Percentiles rank a stretch among this genome's conserved stretches.
phyloP scores from a whole-genome alignment of 2,113 vertebrate genomes.

The Sprattus sprattus region DNA sequence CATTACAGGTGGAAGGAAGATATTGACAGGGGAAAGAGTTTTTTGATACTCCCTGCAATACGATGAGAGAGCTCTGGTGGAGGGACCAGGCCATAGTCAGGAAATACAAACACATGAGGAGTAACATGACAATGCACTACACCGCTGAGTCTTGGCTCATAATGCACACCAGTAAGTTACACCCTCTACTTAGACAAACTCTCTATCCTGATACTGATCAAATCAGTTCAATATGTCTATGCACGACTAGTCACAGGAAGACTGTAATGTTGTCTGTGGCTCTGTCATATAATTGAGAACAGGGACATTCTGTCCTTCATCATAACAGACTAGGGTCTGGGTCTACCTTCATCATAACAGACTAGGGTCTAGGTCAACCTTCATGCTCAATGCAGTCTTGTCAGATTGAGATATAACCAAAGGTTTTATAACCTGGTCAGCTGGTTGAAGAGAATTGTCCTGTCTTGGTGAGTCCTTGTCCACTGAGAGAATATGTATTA shows the following conservation, averaged over 20 bases:
- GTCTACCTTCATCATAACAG: too few relatives aligned
- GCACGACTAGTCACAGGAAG: neutral
- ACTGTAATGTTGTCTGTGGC: too few relatives aligned
- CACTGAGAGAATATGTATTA: too few relatives aligned
- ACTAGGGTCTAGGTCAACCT: too few relatives aligned
- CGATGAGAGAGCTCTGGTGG: neutral
- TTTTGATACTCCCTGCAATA: conserved; percentile 26
- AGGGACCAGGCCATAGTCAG: neutral
- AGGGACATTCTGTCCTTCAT: neutral
- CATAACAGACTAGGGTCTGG: too few relatives aligned
- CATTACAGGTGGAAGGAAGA: conserved; percentile 5
- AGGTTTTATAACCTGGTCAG: too few relatives aligned
- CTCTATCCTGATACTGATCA: conserved; percentile 37
- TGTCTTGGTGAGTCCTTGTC: too few relatives aligned
- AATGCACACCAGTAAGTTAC: conserved; percentile 38
- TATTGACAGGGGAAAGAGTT: conserved; percentile 30
- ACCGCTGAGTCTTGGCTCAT: conserved; percentile 28
- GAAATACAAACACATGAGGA: neutral
- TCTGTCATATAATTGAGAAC: neutral
- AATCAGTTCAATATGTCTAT: conserved; percentile 46
- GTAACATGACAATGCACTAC: neutral
- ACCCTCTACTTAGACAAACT: conserved; percentile 22
- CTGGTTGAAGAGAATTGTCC: too few relatives aligned
- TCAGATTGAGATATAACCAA: too few relatives aligned
- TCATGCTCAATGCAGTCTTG: too few relatives aligned